A percentile compares a stretch with the other conserved stretches of the same genome.
These are phyloP conservation scores for Drymonia ruficornis DNA, from an alignment of 2,888 invertebrate species.

Conservation along the genomic window DNA sequence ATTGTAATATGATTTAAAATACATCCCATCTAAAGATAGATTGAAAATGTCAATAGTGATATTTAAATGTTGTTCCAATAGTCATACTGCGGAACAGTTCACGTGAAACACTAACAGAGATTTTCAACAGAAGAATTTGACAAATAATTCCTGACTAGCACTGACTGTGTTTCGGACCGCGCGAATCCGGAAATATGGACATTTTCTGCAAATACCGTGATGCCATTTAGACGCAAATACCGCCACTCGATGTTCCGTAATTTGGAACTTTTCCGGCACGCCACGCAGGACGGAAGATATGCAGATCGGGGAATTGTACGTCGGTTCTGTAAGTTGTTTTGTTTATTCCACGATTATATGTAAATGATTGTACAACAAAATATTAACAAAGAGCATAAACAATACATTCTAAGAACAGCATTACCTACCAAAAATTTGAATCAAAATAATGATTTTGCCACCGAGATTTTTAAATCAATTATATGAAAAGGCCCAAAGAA, in stretches of 20 bases:
- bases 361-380: neutral
- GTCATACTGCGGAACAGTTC: neutral
- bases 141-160: neutral
- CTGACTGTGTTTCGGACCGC: conserved; percentile 16
- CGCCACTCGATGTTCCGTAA: conserved; percentile 29
- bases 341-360: no score
- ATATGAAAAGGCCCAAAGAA: no score
- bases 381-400: neutral
- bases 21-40: no score
- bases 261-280: conserved; percentile 35
- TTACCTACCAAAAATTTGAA: no score
- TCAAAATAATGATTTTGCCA: no score
- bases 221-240: conserved; percentile 35
- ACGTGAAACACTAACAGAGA: neutral
- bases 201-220: conserved; percentile 30
- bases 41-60: no score
- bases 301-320: conserved; percentile 1
- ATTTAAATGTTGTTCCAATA: no score
- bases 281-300: conserved; percentile 26
- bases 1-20: no score
- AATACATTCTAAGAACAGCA: no score
- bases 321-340: neutral
- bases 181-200: conserved; percentile 33
- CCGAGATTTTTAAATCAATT: no score
- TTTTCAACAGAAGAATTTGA: neutral